Evolutionary conservation across 2,113 vertebrate species (phyloP), one percentile per base, ranked within the genome.

Genomic region (Bolborhynchus lineola): DNA sequence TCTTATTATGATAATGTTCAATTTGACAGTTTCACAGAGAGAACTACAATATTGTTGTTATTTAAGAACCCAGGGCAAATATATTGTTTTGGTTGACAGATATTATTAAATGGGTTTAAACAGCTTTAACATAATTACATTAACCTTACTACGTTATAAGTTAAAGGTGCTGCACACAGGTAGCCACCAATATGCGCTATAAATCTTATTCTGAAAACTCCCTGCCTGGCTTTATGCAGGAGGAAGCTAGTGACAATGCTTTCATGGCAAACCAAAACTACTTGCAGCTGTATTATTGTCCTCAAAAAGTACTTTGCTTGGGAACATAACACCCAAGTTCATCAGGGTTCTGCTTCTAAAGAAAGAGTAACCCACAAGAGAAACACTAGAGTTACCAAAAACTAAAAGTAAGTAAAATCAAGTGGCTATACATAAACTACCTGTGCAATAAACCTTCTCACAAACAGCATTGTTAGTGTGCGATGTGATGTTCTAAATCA

Each of bases 401-500:
- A 24, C 15, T 29, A 70, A 29, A 33, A 65, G 4, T 35, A 47
- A 63, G 12, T 64, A 71, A 94, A 96, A 57, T 68, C 75, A 91
- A 29, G 70, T 79, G 62, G 71, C 81, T 86, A 72, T 92, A 65
- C 37, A 42, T 81, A 50, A 85, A 74, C 92, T 96, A 95, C 93
- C 97, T 96, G 88, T 95, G 95, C 55, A 92, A 94, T 82, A 94
- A 96, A 88, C 62, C 82, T 95, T 87, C 98, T 98, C 97, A 98
- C 96, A 97, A 95, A 97, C 91, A 95, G 89, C 97, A 97, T 96
- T 97, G 97, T 98, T 97, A 97, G 93, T 95, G 97, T 97, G 97
- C 95, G 97, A 98, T 98, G 98, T 98, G 98, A 97, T 93, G 95
- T 97, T 98, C 97, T 95, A 86, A 98, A 97, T 97, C 96, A 98